Base-by-base conservation (phyloP, 2,113 vertebrate species). In the Protomyctophum bolini region DNA sequence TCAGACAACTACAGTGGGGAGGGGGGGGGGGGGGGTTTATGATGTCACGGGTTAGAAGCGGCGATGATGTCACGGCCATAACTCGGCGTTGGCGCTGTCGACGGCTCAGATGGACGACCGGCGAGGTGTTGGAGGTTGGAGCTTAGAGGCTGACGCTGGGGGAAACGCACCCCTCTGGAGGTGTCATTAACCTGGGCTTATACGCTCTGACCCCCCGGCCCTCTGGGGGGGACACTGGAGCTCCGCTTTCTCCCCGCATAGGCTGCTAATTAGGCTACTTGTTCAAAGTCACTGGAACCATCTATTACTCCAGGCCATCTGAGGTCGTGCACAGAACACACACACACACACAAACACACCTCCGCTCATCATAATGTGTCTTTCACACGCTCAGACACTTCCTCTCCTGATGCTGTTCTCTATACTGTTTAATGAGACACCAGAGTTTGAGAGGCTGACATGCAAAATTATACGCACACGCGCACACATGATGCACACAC, bases 181-280 rank as follows among this genome's bases (percentile, higher is more conserved):
- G 79, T 92, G 83, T 91, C 92, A 92, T 93, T 94, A 94, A 94
- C 91, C 92, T 92, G 83, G 88, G 83, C 84, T 93, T 92, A 21
- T 21, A 88, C 76, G 48, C 83, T 84, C 85, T 90, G 87, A 90
- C 89, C 81, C 89, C 81, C 54, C 48, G 66, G 70, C 84, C 85
- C 83, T 87, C 56, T 58, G 88, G 77, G 85, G 68, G 69, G 41
- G 21, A 6, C 59, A 6, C 61, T 58, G 1, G 66, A 77, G 76
- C 78, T 85, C 76, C 84, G 72, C 72, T 87, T 80, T 81, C 76
- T 58, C 66, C 76, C 58, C 64, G 72, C 73, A 63, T 70, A 78
- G 70, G 87, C 83, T 73, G 73, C 87, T 95, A 90, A 92, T 94
- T 93, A 92, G 88, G 66, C 73, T 77, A 90, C 87, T 91, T 87